Evolutionary conservation across 2,113 vertebrate genomes (phyloP).

Genomic region (Chionodraco myersi): DNA sequence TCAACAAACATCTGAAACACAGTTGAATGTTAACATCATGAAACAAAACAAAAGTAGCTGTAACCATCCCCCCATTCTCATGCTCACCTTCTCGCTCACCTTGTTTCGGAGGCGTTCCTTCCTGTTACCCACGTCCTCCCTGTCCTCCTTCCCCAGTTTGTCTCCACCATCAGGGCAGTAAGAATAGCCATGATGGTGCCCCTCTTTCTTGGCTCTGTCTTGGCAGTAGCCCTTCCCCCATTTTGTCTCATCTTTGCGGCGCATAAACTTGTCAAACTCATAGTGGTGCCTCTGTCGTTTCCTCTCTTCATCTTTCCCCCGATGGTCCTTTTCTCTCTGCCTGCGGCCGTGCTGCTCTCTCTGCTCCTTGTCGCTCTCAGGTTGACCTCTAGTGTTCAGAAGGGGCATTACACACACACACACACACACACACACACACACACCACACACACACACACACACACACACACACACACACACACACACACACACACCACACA

Average conservation of each 20-base stretch:
- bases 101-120: slow-evolving; percentile 94
- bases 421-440: too few species aligned
- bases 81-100: slow-evolving; percentile 87
- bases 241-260: slow-evolving; percentile 92
- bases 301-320: slow-evolving; percentile 87
- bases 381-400: slow-evolving; percentile 84
- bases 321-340: slow-evolving; percentile 90
- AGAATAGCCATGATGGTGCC: slow-evolving; percentile 85
- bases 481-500: too few species aligned
- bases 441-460: too few species aligned
- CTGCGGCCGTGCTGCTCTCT: slow-evolving; percentile 88
- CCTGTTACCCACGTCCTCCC: slow-evolving; percentile 87
- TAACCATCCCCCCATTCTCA: slow-evolving; percentile 39
- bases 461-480: too few species aligned
- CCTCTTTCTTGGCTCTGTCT: slow-evolving; percentile 91
- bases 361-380: slow-evolving; percentile 92
- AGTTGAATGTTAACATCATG: not conserved
- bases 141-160: slow-evolving; percentile 90
- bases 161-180: slow-evolving; percentile 87
- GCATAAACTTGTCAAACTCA: slow-evolving; percentile 90
- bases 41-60: not conserved
- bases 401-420: slow-evolving; percentile 3
- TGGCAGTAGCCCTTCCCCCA: slow-evolving; percentile 92
- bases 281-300: slow-evolving; percentile 90
- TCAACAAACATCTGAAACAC: not conserved